Conservation (phyloP, 2,888 invertebrate genomes). For the Plebejus argus region DNA sequence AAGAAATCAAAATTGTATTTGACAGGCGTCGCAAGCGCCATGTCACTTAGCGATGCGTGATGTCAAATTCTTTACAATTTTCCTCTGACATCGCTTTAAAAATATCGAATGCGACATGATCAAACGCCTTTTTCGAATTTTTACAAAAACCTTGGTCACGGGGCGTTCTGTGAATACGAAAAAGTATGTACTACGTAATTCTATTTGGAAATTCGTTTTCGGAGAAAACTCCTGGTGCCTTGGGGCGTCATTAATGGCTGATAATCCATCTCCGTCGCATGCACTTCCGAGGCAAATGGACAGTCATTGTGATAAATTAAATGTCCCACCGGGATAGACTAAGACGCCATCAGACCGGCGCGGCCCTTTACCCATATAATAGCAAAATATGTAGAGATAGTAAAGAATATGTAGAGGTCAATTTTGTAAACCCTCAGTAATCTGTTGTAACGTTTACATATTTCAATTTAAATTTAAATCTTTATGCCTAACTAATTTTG, state of each 20-base stretch:
- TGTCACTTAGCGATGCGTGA: too few species aligned
- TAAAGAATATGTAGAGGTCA: too few species aligned
- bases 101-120: background rate
- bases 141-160: background rate
- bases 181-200: too few species aligned
- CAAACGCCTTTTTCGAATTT: background rate
- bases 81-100: background rate
- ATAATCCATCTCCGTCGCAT: slow-evolving; percentile 58
- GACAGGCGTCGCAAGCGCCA: too few species aligned
- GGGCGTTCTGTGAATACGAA: background rate
- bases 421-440: too few species aligned
- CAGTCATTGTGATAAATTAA: slow-evolving; percentile 41
- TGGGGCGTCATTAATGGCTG: slow-evolving; percentile 51
- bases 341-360: slow-evolving; percentile 20
- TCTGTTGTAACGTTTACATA: too few species aligned
- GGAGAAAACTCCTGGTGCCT: slow-evolving; percentile 31
- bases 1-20: background rate
- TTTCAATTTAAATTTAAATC: too few species aligned
- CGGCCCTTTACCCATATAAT: background rate
- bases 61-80: too few species aligned
- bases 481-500: too few species aligned
- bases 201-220: slow-evolving; percentile 6
- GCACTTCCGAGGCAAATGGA: slow-evolving; percentile 49
- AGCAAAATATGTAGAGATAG: background rate
- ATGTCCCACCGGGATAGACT: slow-evolving; percentile 36